phyloP scores from a whole-genome alignment of 2,113 vertebrate species.

The Embiotoca jacksoni region DNA sequence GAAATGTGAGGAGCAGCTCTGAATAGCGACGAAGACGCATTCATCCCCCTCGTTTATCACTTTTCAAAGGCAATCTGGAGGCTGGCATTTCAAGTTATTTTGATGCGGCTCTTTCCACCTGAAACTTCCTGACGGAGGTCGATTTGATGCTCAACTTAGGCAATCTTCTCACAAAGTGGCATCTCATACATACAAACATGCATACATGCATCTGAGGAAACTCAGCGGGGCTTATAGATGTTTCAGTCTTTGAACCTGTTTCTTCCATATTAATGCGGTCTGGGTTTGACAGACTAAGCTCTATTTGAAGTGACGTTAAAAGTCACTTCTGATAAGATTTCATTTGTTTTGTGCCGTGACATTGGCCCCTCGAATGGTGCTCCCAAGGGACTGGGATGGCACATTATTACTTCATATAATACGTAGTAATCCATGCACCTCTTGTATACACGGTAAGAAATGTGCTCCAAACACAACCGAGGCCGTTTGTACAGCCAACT shows the following conservation, averaged over 20 bases:
- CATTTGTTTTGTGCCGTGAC: too few species aligned
- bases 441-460: too few species aligned
- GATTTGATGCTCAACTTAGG: conserved; percentile 30
- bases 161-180: conserved; percentile 30
- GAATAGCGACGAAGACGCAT: conserved; percentile 22
- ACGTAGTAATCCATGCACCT: too few species aligned
- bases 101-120: conserved; percentile 9
- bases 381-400: too few species aligned
- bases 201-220: conserved; percentile 21
- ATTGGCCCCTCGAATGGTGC: too few species aligned
- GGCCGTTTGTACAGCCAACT: too few species aligned
- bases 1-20: conserved; percentile 37
- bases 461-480: too few species aligned
- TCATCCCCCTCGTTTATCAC: conserved; percentile 26
- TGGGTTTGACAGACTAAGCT: too few species aligned
- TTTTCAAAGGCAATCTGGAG: conserved; percentile 7
- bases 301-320: too few species aligned
- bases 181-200: conserved; percentile 6
- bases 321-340: too few species aligned
- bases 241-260: neutral
- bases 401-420: too few species aligned
- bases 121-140: conserved; percentile 2
- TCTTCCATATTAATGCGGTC: too few species aligned
- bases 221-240: conserved; percentile 3
- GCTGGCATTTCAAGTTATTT: conserved; percentile 5